Conservation (phyloP, 2,113 vertebrate genomes). For the Corydoras maculifer region DNA sequence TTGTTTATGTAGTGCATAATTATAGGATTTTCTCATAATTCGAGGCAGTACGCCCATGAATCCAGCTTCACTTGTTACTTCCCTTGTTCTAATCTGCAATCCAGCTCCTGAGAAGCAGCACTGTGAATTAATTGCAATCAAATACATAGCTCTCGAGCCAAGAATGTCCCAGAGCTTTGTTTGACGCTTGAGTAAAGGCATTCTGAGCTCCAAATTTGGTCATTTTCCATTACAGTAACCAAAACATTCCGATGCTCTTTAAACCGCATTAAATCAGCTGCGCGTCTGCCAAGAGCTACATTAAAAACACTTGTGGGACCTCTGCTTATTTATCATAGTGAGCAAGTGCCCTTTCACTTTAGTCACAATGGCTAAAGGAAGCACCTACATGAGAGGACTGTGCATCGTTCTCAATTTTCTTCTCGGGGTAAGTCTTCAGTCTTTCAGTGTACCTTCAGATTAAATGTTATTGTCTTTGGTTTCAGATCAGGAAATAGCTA, state of each 20-base stretch:
- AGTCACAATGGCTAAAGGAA: conserved; percentile 56
- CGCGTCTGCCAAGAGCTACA: conserved; percentile 40
- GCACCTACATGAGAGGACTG: conserved; percentile 57
- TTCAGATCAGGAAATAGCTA: too few relatives aligned
- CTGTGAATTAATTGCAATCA: neutral
- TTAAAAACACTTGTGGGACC: conserved; percentile 41
- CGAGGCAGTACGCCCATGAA: conserved; percentile 16
- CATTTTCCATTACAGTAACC: conserved; percentile 56
- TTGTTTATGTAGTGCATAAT: conserved; percentile 28
- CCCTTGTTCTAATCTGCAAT: too few relatives aligned
- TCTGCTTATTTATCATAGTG: conserved; percentile 26
- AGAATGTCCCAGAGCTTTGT: conserved; percentile 24
- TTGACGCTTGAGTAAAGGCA: conserved; percentile 22
- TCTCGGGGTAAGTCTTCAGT: conserved; percentile 52
- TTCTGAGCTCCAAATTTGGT: conserved; percentile 63
- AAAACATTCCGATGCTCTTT: conserved; percentile 49
- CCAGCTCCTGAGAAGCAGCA: neutral
- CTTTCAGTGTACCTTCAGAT: neutral
- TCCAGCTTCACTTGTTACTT: neutral
- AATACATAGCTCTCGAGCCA: conserved; percentile 13
- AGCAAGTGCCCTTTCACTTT: conserved; percentile 1
- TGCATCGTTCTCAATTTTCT: conserved; percentile 58
- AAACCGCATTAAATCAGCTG: conserved; percentile 50
- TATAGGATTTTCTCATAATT: conserved; percentile 23
- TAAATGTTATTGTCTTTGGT: too few relatives aligned